Percentiles rank a stretch among this genome's conserved stretches.
Conservation (phyloP, 2,113 vertebrate genomes). For the Rhea pennata region DNA sequence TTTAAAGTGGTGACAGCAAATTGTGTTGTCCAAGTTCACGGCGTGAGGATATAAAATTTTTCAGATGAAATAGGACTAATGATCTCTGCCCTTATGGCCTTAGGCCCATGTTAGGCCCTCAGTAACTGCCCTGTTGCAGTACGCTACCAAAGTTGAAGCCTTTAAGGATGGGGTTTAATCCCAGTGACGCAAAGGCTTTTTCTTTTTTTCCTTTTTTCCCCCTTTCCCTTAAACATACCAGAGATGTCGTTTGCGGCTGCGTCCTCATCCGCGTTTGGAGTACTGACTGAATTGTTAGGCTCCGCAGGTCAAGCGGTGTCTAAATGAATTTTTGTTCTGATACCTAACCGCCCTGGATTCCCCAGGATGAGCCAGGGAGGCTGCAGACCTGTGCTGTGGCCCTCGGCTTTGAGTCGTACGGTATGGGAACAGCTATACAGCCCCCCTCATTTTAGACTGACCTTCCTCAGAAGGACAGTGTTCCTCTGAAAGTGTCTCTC, state of each 20-base stretch:
- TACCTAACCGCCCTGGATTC: not conserved
- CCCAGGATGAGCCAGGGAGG: not conserved
- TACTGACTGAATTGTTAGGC: not conserved
- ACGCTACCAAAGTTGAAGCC: constrained; percentile 38
- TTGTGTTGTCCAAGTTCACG: not conserved
- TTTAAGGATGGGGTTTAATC: not conserved
- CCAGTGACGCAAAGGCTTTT: not conserved
- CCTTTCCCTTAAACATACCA: not conserved
- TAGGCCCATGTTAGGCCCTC: not conserved
- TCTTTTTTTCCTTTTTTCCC: not conserved
- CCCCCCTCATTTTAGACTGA: not conserved
- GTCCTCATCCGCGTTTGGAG: not conserved
- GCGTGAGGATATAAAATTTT: not conserved
- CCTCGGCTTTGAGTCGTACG: not conserved
- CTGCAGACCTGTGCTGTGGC: not conserved
- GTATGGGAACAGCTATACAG: not conserved
- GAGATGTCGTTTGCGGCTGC: constrained; percentile 16
- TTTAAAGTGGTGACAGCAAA: not conserved
- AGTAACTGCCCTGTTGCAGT: constrained; percentile 1
- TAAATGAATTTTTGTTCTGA: not conserved
- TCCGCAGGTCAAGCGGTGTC: not conserved
- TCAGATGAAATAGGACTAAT: not conserved
- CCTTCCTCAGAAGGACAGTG: constrained; percentile 5
- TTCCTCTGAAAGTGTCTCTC: not conserved
- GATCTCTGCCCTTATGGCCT: not conserved